Percentiles rank a stretch among this genome's conserved stretches.
Evolutionary conservation across 2,888 invertebrate species (phyloP).

Genomic region (Sesamia inferens): DNA sequence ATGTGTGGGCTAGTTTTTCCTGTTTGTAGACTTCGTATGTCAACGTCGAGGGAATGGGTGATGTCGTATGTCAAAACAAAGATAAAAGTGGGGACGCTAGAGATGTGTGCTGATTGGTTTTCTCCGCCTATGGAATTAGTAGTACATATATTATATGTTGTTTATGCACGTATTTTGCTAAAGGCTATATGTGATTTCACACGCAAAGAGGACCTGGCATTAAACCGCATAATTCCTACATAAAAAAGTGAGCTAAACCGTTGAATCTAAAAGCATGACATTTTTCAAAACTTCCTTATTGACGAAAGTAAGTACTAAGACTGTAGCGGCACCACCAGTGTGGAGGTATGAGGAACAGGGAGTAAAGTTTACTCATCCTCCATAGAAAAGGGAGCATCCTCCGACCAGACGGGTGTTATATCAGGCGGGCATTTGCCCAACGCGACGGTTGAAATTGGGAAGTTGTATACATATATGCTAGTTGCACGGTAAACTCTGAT

Average conservation of each 20-base stretch:
- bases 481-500: too few species aligned
- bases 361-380: too few species aligned
- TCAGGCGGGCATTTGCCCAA: too few species aligned
- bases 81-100: constrained; percentile 36
- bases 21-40: constrained; percentile 38
- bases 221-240: neutral
- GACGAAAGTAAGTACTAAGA: neutral
- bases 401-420: too few species aligned
- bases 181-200: neutral
- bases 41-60: constrained; percentile 33
- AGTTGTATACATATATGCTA: too few species aligned
- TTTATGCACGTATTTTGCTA: neutral
- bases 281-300: neutral
- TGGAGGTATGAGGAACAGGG: too few species aligned
- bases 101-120: constrained; percentile 20
- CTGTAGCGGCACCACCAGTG: too few species aligned
- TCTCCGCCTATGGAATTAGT: constrained; percentile 13
- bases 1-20: constrained; percentile 41
- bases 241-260: neutral
- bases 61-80: constrained; percentile 35
- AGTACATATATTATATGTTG: neutral
- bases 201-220: neutral
- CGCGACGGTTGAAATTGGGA: too few species aligned
- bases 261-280: neutral
- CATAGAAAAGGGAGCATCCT: too few species aligned